Evolutionary conservation across 2,888 invertebrate species (phyloP).

Genomic region (Chironomus tentans): DNA sequence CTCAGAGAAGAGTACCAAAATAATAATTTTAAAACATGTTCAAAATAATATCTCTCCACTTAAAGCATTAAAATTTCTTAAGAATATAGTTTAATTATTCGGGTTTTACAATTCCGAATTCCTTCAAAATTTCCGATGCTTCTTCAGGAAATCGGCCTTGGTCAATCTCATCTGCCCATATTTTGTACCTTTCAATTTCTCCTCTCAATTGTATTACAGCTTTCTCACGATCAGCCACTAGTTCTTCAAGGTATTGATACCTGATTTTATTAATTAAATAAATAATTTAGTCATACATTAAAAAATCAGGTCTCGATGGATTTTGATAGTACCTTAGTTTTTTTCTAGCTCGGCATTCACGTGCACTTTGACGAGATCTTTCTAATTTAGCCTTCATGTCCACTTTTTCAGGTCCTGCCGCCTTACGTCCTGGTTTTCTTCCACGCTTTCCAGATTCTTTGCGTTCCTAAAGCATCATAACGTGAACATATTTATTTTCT

Average conservation of each 20-base stretch:
- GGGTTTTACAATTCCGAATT: slow-evolving; percentile 61
- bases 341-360: slow-evolving; percentile 94
- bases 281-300: too few species aligned
- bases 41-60: neutral
- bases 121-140: slow-evolving; percentile 64
- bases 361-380: slow-evolving; percentile 91
- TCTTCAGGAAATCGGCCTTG: slow-evolving; percentile 74
- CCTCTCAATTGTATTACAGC: slow-evolving; percentile 78
- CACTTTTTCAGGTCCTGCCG: slow-evolving; percentile 74
- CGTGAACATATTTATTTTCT: too few species aligned
- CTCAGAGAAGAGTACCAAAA: too few species aligned
- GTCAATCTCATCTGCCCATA: slow-evolving; percentile 72
- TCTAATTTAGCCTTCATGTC: slow-evolving; percentile 93
- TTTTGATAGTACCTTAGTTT: slow-evolving; percentile 66
- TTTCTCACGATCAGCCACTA: slow-evolving; percentile 87
- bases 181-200: slow-evolving; percentile 82
- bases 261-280: too few species aligned
- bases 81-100: slow-evolving; percentile 40
- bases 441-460: slow-evolving; percentile 81
- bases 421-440: slow-evolving; percentile 78
- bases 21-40: too few species aligned
- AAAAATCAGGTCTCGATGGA: too few species aligned
- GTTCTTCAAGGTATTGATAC: slow-evolving; percentile 83
- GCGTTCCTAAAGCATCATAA: slow-evolving; percentile 41
- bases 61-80: neutral